These are phyloP conservation scores for Nannoperca obscura DNA, from an alignment of 2,797 vertebrate species.

Conservation along the genomic window DNA sequence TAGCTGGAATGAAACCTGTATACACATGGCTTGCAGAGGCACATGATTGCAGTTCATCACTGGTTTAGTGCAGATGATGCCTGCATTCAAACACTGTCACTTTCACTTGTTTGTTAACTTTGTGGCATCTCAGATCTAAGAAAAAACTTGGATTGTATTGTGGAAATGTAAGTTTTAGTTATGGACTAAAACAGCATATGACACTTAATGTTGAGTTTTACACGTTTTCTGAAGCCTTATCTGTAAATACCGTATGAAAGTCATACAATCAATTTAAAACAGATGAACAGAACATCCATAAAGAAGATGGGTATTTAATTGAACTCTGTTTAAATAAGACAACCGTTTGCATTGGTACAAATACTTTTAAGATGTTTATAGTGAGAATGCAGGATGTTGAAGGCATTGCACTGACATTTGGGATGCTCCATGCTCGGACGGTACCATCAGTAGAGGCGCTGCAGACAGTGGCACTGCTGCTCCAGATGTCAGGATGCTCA, in stretches of 20 bases:
- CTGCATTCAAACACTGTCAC: background rate
- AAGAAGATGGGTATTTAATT: background rate
- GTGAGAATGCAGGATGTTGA: background rate
- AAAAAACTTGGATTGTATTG: too few relatives aligned
- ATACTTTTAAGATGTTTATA: background rate
- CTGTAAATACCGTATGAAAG: background rate
- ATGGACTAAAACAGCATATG: background rate
- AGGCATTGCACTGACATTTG: constrained; percentile 68
- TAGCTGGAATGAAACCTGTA: constrained; percentile 3
- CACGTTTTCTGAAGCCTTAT: background rate
- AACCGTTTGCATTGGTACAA: background rate
- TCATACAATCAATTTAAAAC: background rate
- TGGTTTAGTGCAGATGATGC: background rate
- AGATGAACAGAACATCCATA: background rate
- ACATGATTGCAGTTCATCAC: background rate
- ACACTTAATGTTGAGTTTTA: background rate
- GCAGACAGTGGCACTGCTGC: constrained; percentile 74
- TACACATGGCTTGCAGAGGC: background rate
- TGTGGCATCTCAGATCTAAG: background rate
- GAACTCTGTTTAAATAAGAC: background rate
- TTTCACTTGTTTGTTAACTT: background rate
- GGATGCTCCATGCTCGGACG: constrained; percentile 85
- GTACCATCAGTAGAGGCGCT: constrained; percentile 85
- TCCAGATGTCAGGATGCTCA: constrained; percentile 68
- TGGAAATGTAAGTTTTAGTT: background rate